phyloP scores from a whole-genome alignment of 2,888 invertebrate genomes.

The Apamea crenata region DNA sequence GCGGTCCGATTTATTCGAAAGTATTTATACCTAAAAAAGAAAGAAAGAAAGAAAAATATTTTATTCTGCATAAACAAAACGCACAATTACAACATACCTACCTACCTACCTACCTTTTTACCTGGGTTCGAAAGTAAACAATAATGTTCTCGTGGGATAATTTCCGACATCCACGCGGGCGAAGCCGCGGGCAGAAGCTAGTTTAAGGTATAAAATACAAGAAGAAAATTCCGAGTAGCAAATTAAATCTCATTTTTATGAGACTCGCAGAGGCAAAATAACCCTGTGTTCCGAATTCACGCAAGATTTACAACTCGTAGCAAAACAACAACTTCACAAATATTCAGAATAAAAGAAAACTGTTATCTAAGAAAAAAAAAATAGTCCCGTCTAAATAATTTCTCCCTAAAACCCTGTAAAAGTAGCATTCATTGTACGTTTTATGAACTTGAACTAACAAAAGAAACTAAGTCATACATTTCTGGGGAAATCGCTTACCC shows the following conservation, averaged over 20 bases:
- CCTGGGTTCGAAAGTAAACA: too few species aligned
- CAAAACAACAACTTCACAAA: constrained; percentile 13
- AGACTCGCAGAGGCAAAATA: neutral
- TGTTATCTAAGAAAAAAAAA: constrained; percentile 8
- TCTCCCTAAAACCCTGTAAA: constrained; percentile 39
- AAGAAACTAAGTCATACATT: constrained; percentile 72
- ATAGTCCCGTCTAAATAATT: constrained; percentile 36
- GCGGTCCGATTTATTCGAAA: too few species aligned
- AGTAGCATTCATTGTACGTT: constrained; percentile 58
- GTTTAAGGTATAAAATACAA: neutral
- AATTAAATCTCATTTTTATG: neutral
- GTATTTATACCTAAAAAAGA: too few species aligned
- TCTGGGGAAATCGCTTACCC: constrained; percentile 75
- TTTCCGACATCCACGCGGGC: too few species aligned
- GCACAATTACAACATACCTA: too few species aligned
- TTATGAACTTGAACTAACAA: constrained; percentile 67
- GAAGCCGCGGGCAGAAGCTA: too few species aligned
- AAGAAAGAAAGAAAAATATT: too few species aligned
- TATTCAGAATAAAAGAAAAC: constrained; percentile 13
- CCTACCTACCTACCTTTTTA: too few species aligned
- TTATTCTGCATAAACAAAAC: too few species aligned
- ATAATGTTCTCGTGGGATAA: too few species aligned
- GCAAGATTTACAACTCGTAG: neutral
- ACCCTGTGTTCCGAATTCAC: neutral
- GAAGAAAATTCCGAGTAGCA: neutral